Conservation (phyloP, 2,888 invertebrate species). For the Anthophora plumipes region DNA sequence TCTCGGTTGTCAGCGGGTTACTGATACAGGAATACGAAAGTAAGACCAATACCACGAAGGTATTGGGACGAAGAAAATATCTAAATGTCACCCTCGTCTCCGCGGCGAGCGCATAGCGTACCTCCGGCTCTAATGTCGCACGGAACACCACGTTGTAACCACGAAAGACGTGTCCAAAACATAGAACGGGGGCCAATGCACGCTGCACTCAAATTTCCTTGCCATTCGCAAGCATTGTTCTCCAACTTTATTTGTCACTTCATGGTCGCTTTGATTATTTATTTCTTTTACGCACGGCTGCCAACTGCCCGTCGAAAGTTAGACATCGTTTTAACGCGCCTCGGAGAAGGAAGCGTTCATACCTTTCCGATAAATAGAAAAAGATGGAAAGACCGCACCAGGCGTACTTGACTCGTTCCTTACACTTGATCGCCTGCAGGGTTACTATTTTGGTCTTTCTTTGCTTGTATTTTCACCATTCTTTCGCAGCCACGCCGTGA, state of each 20-base stretch:
- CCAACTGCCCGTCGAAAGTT: constrained; percentile 80
- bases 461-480: constrained; percentile 70
- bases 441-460: constrained; percentile 75
- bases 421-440: constrained; percentile 64
- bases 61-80: constrained; percentile 64
- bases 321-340: constrained; percentile 74
- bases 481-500: constrained; percentile 49
- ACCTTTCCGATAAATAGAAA: constrained; percentile 37
- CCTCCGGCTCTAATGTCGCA: constrained; percentile 58
- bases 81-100: constrained; percentile 74
- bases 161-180: constrained; percentile 60
- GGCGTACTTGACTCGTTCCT: constrained; percentile 68
- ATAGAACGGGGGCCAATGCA: constrained; percentile 69
- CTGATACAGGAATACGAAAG: constrained; percentile 43
- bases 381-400: constrained; percentile 52
- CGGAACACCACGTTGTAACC: constrained; percentile 56
- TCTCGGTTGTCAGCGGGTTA: constrained; percentile 50
- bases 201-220: constrained; percentile 70
- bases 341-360: constrained; percentile 60
- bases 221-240: constrained; percentile 81
- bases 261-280: constrained; percentile 84
- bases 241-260: constrained; percentile 84
- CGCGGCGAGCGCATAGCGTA: constrained; percentile 69
- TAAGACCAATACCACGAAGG: constrained; percentile 50
- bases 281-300: constrained; percentile 83